These are phyloP conservation scores for Bombus polaris DNA, from an alignment of 1,140 invertebrate species.

Conservation along the genomic window DNA sequence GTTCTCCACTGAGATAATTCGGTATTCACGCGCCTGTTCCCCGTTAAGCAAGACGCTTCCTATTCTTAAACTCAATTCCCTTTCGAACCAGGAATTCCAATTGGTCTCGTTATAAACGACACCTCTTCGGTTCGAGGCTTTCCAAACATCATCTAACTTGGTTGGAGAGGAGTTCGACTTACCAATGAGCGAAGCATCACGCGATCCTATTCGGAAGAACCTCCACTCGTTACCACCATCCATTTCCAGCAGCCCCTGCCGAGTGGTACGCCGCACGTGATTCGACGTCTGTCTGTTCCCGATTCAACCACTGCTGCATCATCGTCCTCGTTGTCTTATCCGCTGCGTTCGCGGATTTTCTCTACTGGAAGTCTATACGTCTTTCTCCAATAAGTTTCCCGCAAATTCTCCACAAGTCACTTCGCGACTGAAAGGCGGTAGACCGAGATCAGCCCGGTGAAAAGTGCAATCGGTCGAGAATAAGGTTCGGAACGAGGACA, in stretches of 20 bases:
- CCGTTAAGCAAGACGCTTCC: background rate
- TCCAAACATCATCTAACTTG: slow-evolving; percentile 1
- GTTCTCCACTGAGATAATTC: background rate
- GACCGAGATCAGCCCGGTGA: background rate
- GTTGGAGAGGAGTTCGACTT: background rate
- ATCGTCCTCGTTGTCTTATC: slow-evolving; percentile 6
- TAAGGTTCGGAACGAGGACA: background rate
- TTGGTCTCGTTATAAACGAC: background rate
- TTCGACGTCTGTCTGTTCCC: slow-evolving; percentile 8
- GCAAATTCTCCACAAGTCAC: background rate
- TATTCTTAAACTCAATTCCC: background rate
- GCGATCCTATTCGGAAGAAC: background rate
- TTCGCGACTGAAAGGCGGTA: background rate
- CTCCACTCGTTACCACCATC: background rate
- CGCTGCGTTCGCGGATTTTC: background rate
- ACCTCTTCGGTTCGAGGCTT: background rate
- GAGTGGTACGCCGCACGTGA: background rate
- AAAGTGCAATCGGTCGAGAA: slow-evolving; percentile 4
- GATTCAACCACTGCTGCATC: slow-evolving; percentile 1
- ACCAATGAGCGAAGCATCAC: background rate
- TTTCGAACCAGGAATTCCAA: background rate
- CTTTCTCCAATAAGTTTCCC: background rate
- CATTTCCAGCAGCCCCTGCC: no score
- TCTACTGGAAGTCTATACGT: background rate
- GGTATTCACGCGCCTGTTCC: background rate